A percentile compares a stretch with the other conserved stretches of the same genome.
These are phyloP conservation scores for Napeogenes sylphis DNA, from an alignment of 2,888 invertebrate species.

Conservation along the genomic window DNA sequence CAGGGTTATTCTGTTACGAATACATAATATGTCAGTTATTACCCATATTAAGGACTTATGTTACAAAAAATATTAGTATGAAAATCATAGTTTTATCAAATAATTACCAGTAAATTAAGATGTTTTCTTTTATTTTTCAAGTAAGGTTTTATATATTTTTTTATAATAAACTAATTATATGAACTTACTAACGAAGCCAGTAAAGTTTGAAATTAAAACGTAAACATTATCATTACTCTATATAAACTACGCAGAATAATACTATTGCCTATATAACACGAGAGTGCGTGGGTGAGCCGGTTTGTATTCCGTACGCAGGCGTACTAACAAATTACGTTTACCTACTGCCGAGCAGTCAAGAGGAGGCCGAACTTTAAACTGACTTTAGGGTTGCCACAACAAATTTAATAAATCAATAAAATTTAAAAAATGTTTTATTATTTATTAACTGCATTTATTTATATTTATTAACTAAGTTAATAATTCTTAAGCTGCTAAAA, in stretches of 20 bases:
- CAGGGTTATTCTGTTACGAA: slow-evolving; percentile 29
- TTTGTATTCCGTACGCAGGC: slow-evolving; percentile 45
- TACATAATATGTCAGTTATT: too few relatives aligned
- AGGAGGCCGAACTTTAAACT: slow-evolving; percentile 23
- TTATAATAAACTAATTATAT: too few relatives aligned
- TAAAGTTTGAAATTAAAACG: not conserved
- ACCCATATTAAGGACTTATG: too few relatives aligned
- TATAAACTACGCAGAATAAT: not conserved
- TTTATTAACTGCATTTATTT: too few relatives aligned
- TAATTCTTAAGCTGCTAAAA: not conserved
- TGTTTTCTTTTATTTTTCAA: too few relatives aligned
- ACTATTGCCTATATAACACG: slow-evolving; percentile 9
- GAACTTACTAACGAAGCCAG: too few relatives aligned
- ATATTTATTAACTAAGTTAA: not conserved
- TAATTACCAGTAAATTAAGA: too few relatives aligned
- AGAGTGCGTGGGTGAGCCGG: slow-evolving; percentile 61
- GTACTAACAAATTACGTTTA: slow-evolving; percentile 65
- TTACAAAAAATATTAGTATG: too few relatives aligned
- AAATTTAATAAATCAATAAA: not conserved
- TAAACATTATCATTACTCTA: not conserved
- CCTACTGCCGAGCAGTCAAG: slow-evolving; percentile 40
- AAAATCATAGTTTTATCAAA: too few relatives aligned
- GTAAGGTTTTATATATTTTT: too few relatives aligned
- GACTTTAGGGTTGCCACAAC: slow-evolving; percentile 4
- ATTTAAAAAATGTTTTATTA: too few relatives aligned